Evolutionary conservation across 2,888 invertebrate genomes (phyloP).

Genomic region (Digitonthophagus gazella): DNA sequence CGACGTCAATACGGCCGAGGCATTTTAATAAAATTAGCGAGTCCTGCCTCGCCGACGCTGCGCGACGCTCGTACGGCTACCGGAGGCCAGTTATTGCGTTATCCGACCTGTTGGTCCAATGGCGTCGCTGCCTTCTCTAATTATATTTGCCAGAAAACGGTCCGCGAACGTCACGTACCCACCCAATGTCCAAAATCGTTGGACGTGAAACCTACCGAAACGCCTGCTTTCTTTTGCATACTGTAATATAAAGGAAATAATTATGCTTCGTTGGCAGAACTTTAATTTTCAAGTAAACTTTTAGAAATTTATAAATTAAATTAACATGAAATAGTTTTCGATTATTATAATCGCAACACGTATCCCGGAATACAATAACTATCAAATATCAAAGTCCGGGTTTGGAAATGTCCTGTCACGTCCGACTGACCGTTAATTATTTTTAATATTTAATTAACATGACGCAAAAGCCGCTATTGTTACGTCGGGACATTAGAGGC

Average conservation of each 20-base stretch:
- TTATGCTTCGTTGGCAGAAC: neutral
- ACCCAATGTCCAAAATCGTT: neutral
- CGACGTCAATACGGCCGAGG: slow-evolving; percentile 46
- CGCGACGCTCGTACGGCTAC: slow-evolving; percentile 27
- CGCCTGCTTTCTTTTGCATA: neutral
- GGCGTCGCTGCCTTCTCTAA: slow-evolving; percentile 15
- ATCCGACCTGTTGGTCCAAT: slow-evolving; percentile 31
- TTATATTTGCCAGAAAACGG: slow-evolving; percentile 19
- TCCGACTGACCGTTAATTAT: neutral
- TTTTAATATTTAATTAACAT: no score
- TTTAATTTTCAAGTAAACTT: neutral
- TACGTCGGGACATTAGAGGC: neutral
- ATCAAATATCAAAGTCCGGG: neutral
- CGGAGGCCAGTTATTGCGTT: slow-evolving; percentile 36
- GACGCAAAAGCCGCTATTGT: no score
- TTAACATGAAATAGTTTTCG: neutral
- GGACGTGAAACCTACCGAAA: neutral
- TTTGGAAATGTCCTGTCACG: neutral
- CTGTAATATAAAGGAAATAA: neutral
- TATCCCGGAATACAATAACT: neutral
- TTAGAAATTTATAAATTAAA: no score
- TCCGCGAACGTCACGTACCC: neutral
- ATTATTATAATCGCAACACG: no score
- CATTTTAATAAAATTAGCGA: slow-evolving; percentile 47
- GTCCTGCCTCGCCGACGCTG: neutral